phyloP scores from a whole-genome alignment of 2,113 vertebrate genomes.

The Hiodon tergisus region DNA sequence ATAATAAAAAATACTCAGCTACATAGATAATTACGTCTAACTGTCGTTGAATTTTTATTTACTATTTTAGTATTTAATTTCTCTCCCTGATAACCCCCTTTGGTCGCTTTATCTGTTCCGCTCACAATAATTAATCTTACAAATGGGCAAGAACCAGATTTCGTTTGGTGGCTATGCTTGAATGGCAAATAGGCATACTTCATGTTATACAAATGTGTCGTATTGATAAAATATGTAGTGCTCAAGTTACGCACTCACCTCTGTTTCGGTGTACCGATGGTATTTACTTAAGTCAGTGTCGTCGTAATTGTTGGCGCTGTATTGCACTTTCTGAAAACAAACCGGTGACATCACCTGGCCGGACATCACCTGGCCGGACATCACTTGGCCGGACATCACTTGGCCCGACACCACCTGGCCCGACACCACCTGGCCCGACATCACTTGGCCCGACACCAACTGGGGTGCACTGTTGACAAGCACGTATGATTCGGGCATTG shows the following conservation, averaged over 20 bases:
- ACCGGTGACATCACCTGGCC: constrained; percentile 27
- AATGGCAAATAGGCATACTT: too few species aligned
- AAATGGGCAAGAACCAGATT: too few species aligned
- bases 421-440: constrained; percentile 17
- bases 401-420: background rate
- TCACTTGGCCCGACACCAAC: constrained; percentile 6
- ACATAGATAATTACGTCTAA: too few species aligned
- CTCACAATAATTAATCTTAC: too few species aligned
- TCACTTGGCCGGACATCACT: background rate
- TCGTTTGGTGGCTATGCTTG: too few species aligned
- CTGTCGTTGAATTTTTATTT: too few species aligned
- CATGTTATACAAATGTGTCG: too few species aligned
- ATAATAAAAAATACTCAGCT: too few species aligned
- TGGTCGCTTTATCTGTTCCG: too few species aligned
- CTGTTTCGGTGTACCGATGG: constrained; percentile 18
- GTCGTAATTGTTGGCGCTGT: constrained; percentile 31
- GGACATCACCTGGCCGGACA: background rate
- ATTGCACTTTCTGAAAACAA: constrained; percentile 32
- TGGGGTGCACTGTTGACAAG: constrained; percentile 33
- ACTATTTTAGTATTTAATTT: too few species aligned
- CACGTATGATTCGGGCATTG: constrained; percentile 30
- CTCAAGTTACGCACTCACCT: background rate
- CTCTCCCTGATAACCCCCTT: too few species aligned
- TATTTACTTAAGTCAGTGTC: constrained; percentile 10
- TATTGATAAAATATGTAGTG: background rate